phyloP scores from a whole-genome alignment of 2,888 invertebrate species.

The Ochropleura leucogaster region DNA sequence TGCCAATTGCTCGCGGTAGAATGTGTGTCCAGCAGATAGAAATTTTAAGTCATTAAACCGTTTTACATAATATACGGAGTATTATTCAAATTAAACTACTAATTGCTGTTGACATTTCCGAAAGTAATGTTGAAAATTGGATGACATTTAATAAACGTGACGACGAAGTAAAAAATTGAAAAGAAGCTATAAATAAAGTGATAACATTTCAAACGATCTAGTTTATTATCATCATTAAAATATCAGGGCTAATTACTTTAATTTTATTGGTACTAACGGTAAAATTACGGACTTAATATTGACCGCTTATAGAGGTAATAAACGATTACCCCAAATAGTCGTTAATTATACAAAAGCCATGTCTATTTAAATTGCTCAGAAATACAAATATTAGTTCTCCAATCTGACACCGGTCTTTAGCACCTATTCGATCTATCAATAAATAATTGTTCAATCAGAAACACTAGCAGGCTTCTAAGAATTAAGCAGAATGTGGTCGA shows the following conservation, averaged over 20 bases:
- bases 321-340: conserved; percentile 26
- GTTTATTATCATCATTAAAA: conserved; percentile 36
- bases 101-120: neutral
- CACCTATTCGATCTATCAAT: conserved; percentile 30
- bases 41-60: neutral
- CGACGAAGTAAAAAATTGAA: neutral
- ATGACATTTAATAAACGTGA: neutral
- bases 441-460: conserved; percentile 20
- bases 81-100: neutral
- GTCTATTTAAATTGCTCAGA: conserved; percentile 13
- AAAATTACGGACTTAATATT: conserved; percentile 17
- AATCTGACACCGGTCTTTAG: conserved; percentile 20
- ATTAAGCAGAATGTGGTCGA: neutral
- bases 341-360: conserved; percentile 31
- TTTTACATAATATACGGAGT: neutral
- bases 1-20: neutral
- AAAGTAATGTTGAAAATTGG: neutral
- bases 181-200: neutral
- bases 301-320: conserved; percentile 24
- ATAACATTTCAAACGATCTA: neutral
- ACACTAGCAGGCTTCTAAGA: conserved; percentile 19
- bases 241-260: conserved; percentile 15
- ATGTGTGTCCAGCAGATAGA: neutral
- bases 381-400: conserved; percentile 42
- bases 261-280: conserved; percentile 24